Percentiles rank a stretch among this genome's conserved stretches.
These are phyloP conservation scores for Hyles lineata DNA, from an alignment of 2,888 invertebrate genomes.

Conservation along the genomic window DNA sequence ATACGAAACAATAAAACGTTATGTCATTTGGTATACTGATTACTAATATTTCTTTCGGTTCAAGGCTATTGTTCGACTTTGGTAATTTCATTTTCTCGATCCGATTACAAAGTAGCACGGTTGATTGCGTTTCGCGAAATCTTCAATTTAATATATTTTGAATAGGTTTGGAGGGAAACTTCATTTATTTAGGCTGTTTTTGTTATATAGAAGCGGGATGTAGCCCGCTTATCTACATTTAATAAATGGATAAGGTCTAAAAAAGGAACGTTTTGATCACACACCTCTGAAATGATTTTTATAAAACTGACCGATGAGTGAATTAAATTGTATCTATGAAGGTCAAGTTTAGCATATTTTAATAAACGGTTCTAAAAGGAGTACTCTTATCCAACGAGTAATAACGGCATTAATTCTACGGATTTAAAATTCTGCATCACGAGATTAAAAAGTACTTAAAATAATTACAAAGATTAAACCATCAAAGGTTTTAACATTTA, in stretches of 20 bases:
- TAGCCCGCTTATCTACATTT: background rate
- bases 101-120: background rate
- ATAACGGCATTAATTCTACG: too few relatives aligned
- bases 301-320: too few relatives aligned
- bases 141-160: conserved; percentile 1
- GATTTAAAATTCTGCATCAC: background rate
- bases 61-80: background rate
- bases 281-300: too few relatives aligned
- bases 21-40: background rate
- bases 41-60: background rate
- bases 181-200: background rate
- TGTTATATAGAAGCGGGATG: background rate
- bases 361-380: too few relatives aligned
- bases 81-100: conserved; percentile 3
- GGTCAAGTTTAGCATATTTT: too few relatives aligned
- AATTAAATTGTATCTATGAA: too few relatives aligned
- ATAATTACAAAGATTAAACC: conserved; percentile 11
- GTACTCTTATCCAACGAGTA: too few relatives aligned
- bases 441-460: background rate
- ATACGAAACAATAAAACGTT: background rate
- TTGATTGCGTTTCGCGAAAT: conserved; percentile 7
- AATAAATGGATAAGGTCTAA: background rate
- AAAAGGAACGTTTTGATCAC: background rate
- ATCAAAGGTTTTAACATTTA: background rate
- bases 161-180: background rate